Base-by-base conservation (phyloP, 2,888 invertebrate species). In the Andrena dorsata region DNA sequence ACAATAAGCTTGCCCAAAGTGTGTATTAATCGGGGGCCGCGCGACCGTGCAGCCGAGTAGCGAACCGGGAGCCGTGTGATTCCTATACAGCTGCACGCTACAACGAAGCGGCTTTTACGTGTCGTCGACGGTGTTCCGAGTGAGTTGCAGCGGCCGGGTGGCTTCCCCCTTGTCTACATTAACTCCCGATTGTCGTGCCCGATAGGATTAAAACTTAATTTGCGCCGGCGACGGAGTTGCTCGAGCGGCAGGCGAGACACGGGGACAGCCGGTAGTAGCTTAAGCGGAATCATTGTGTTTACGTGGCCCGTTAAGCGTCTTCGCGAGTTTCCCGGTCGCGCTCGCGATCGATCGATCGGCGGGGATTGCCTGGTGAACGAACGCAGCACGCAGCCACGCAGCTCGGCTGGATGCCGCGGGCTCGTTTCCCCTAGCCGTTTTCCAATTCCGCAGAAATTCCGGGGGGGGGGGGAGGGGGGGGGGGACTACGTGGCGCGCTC, bases 171-270 rank as follows among this genome's bases (percentile, higher is more conserved):
- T 32, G 16, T 51, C 20, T 23, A 26, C 30, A 60, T 60, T 60
- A 47, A 66, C 30, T 16, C 30, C 10, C 66, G 30, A 51, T 66
- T 66, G 51, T 51, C 20, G 51, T 10, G 10, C 56, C 26, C 35
- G 35, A 58, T 26, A 35, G 6, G 51, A 69, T 69, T 69, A 56
- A 56, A 41, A 69, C 35, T 56, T 56, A 56, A 69, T 41, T 56
- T 56, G 8, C 26, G 3, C 60, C 23, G 60, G 30, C 20, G 30
- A 60, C 30, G 30, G 60, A 60, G 30, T 56, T 56, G 23, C 26
- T 56, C 56, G 20, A 16, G n/a, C n/a, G 32, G 60, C n/a, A 30
- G n/a, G 56, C 20, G 56, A 56, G 56, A 56, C 56, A 56, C 23
- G 23, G 30, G 30, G 20, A 32, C 60, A 60, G 30, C 32, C 2